Evolutionary conservation across 1,140 invertebrate genomes (phyloP), one percentile per base, ranked within the genome.

Genomic region (Bacillus rossius): DNA sequence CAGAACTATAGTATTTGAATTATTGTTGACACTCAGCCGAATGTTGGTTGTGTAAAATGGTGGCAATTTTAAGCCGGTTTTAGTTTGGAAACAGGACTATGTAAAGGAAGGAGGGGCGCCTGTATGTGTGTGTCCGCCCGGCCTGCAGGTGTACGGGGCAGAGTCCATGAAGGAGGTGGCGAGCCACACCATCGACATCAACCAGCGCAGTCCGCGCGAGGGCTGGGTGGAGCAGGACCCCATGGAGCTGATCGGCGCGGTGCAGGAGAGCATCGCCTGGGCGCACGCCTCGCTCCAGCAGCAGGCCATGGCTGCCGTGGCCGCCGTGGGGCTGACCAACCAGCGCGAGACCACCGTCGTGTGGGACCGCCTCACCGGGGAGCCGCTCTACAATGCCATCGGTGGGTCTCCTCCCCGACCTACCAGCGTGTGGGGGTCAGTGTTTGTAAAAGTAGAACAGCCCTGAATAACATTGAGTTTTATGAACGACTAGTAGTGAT

Each of bases 191-290:
- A 83, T 91, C 14, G 91, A 96, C 68, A 84, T 96, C 49, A 81
- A 84, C 45, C 84, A 88, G 54, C 74, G 86, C 8, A 85, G 77
- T 65, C 92, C 93, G 0, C 82, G 91, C 61, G 92, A 96, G 77
- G 94, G 94, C 68, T 99, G 96, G 95, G 88, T 92, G 8, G 97
- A 99, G 73, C 92, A 97, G 71, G 91, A 98, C 71, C 92, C 96
- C 0, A 75, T 83, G 55, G 88, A 92, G 68, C 85, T 98, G 13
- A 75, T 96, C 19, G 77, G 85, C 13, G 87, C 92, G 5, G 87
- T 95, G 1, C 77, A 79, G 38, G 73, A 75, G 14, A 95, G 91
- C 67, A 90, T 96, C 10, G 80, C 86, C 58, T 79, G 82, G 63
- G 83, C 85, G 4, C 75, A 85, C 4, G 77, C 79, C 53, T 79